phyloP scores from a whole-genome alignment of 2,888 invertebrate genomes.

The Thymelicus sylvestris region DNA sequence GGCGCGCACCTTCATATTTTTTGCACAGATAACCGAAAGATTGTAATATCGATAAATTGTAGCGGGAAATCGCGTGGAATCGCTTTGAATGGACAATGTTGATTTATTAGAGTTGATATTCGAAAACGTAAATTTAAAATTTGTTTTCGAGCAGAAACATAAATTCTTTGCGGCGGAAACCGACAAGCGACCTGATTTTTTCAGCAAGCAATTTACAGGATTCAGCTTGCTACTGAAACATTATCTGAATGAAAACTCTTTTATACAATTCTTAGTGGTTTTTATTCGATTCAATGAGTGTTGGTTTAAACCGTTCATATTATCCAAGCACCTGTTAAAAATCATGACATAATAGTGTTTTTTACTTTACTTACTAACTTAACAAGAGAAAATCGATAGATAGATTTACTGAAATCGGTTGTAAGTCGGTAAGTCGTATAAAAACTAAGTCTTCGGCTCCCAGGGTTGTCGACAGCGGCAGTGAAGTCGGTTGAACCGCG shows the following conservation, averaged over 20 bases:
- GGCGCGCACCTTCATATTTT: slow-evolving; percentile 48
- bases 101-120: slow-evolving; percentile 54
- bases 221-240: slow-evolving; percentile 30
- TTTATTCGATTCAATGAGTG: slow-evolving; percentile 15
- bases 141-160: slow-evolving; percentile 45
- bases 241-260: slow-evolving; percentile 41
- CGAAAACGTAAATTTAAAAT: slow-evolving; percentile 40
- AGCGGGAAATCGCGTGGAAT: slow-evolving; percentile 54
- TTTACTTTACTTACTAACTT: too few species aligned
- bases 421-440: background rate
- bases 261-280: slow-evolving; percentile 4
- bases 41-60: slow-evolving; percentile 52
- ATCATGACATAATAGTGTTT: too few species aligned
- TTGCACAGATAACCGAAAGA: slow-evolving; percentile 52
- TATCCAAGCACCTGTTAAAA: too few species aligned
- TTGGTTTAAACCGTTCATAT: background rate
- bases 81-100: slow-evolving; percentile 53
- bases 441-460: slow-evolving; percentile 15
- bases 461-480: slow-evolving; percentile 20
- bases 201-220: slow-evolving; percentile 38
- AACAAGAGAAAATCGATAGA: too few species aligned
- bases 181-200: slow-evolving; percentile 39
- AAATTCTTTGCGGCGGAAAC: slow-evolving; percentile 44
- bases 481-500: slow-evolving; percentile 48
- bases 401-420: too few species aligned